Evolutionary conservation across 1,140 invertebrate species (phyloP).

Genomic region (Berghia stephanieae): DNA sequence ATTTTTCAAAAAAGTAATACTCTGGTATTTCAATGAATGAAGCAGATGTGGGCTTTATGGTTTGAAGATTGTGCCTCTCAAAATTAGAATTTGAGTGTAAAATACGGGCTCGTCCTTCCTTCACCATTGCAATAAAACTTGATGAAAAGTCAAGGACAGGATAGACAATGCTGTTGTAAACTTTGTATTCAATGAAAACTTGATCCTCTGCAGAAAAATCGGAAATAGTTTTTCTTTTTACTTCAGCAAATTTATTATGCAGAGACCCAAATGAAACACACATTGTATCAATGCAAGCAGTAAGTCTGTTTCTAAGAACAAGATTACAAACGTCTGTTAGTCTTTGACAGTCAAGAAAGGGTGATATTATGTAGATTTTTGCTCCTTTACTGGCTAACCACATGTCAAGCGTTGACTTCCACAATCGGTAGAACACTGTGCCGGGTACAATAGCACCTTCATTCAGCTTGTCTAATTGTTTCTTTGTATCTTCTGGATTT

Average conservation of each 20-base stretch:
- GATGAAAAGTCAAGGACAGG: constrained; percentile 44
- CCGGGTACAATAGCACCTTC: constrained; percentile 32
- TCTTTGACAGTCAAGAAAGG: constrained; percentile 46
- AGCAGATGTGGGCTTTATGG: too few species aligned
- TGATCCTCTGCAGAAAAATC: constrained; percentile 43
- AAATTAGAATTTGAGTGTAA: constrained; percentile 53
- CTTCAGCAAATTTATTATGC: constrained; percentile 42
- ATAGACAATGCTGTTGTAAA: constrained; percentile 50
- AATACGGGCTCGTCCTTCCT: constrained; percentile 41
- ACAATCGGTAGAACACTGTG: constrained; percentile 45
- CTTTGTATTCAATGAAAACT: constrained; percentile 55
- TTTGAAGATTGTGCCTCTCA: constrained; percentile 47
- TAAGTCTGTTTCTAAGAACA: constrained; percentile 45
- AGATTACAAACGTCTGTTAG: constrained; percentile 48
- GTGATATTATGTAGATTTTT: constrained; percentile 51
- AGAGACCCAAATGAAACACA: constrained; percentile 43
- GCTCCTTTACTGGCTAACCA: constrained; percentile 46
- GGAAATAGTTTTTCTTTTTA: constrained; percentile 41
- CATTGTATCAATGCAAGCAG: constrained; percentile 48
- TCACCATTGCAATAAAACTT: constrained; percentile 52
- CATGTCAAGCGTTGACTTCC: constrained; percentile 48
- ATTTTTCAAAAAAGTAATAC: too few species aligned
- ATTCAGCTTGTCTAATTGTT: constrained; percentile 35
- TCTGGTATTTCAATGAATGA: too few species aligned
- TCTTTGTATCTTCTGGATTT: background rate